These are phyloP conservation scores for Acleris literana DNA, from an alignment of 2,888 invertebrate species.

Conservation along the genomic window DNA sequence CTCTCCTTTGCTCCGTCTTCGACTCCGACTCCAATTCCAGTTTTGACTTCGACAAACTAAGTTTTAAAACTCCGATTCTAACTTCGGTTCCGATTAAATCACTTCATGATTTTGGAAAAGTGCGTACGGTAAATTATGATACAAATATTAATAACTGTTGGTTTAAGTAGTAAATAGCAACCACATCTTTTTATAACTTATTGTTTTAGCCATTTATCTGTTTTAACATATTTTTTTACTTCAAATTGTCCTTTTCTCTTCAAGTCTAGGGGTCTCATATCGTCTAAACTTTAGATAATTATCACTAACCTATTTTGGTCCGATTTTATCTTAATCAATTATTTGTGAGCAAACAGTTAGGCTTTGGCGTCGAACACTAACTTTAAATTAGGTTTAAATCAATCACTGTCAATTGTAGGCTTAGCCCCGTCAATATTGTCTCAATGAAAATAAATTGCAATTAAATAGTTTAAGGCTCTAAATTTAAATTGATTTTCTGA, in stretches of 20 bases:
- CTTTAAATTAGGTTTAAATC: slow-evolving; percentile 37
- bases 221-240: no score
- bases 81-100: no score
- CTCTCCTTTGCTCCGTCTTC: no score
- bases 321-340: slow-evolving; percentile 24
- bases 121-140: no score
- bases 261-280: neutral
- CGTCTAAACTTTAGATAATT: neutral
- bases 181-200: no score
- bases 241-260: neutral
- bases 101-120: no score
- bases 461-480: slow-evolving; percentile 15
- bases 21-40: no score
- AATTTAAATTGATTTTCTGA: neutral
- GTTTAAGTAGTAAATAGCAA: no score
- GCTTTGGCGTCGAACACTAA: slow-evolving; percentile 27
- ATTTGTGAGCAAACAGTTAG: slow-evolving; percentile 24
- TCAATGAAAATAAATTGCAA: slow-evolving; percentile 32
- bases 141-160: no score
- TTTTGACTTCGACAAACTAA: no score
- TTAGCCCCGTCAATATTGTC: slow-evolving; percentile 31
- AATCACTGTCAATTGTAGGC: slow-evolving; percentile 33
- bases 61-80: no score
- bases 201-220: no score
- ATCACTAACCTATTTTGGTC: slow-evolving; percentile 10